Base-by-base conservation (phyloP, 2,113 vertebrate species). In the Neolamprologus devosi region DNA sequence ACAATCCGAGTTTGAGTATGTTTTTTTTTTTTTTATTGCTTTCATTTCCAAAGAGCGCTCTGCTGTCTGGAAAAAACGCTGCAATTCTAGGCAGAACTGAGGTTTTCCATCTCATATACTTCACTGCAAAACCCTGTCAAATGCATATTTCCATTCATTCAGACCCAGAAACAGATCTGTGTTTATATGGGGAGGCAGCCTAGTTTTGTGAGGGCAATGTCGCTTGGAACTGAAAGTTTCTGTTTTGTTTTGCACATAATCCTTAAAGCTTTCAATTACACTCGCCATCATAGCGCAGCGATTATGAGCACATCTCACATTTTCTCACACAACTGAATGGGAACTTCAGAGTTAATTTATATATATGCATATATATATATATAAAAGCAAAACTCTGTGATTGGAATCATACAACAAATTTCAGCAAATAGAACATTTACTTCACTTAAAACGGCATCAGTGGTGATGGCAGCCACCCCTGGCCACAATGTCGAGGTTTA, bases 1-100 rank as follows among this genome's bases (percentile, higher is more conserved):
- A 75, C 81, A 65, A 79, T 80, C 9, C 68, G 60, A 81, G 84
- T 91, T 93, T 91, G 88, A 94, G 84, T 85, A 60, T 4, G 19
- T 81, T 80, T 78, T 87, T 92, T 96, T n/a, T 94, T 96, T 95
- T 96, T 58, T 95, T 96, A 97, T 96, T 96, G 96, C 96, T 96
- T 96, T 95, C 94, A 96, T 92, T 95, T 96, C 93, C 94, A 96
- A 94, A 94, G 88, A 93, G 68, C 93, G 94, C 86, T 94, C 94
- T 90, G 82, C 85, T 90, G 53, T 89, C 70, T 89, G 83, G 78
- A 88, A 90, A 87, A 86, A 86, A 88, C 54, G 6, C 82, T 42
- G 33, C 85, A 87, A 45, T 86, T 90, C 85, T 26, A 16, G 88
- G 53, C 53, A 92, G 87, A 92, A 90, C 80, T 51, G 85, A 91